Evolutionary conservation across 2,797 vertebrate genomes (phyloP), one percentile per base, ranked within the genome.

Genomic region (Fundulus diaphanus): DNA sequence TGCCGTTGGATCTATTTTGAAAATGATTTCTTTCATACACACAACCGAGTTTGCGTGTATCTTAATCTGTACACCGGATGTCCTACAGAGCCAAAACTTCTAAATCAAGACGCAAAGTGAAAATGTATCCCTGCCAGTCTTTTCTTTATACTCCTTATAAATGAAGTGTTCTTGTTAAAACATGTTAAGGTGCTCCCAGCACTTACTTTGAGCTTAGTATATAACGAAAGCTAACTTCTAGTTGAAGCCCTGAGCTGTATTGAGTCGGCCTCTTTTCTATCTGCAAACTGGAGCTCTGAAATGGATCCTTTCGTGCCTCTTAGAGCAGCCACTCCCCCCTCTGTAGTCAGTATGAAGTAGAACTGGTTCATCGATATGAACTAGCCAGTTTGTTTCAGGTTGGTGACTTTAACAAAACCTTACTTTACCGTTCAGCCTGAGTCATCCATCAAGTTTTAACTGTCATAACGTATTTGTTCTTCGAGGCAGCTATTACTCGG

Each of bases 361-460:
- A 44, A 83, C 70, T 59, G 61, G 56, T 81, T 84, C 20, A 56
- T 68, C 35, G 18, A 54, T 70, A 7, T 31, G n/a, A n/a, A 61
- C 20, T 12, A 5, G 33, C 61, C 24, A 2, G 12, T 73, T 0
- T 16, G 54, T 84, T 72, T n/a, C 3, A 1, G 1, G 68, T 75
- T 0, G 1, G 27, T 5, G 6, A n/a, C n/a, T 56, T 49, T 2
- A 8, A 33, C 57, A 11, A 31, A 27, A 5, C 68, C 37, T 37
- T 3, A 31, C 20, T 27, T 35, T 57, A 0, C 40, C 56, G 12
- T 56, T 74, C 0, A 54, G 44, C 15, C 7, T 8, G 65, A 80
- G 13, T 82, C 29, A 40, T 20, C 5, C 18, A 40, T 48, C 16
- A 6, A 66, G 42, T 2, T 70, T 48, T 76, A 29, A 18, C 8